Conservation (phyloP, 2,888 invertebrate genomes). For the Mythimna vitellina region DNA sequence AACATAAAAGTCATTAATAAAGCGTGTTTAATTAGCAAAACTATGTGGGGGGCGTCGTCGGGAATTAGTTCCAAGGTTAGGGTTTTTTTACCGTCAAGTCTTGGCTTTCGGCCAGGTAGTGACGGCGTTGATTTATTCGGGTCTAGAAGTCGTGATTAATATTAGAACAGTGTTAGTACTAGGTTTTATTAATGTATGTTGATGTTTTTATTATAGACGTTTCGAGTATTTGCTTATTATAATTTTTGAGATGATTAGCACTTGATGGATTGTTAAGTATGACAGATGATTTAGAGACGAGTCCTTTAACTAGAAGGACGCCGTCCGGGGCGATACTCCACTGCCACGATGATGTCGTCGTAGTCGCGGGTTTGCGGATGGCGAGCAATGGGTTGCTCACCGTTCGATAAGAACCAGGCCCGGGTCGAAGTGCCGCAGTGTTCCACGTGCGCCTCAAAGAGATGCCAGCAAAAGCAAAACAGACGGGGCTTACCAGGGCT, state of each 20-base stretch:
- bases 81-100: constrained; percentile 68
- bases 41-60: constrained; percentile 61
- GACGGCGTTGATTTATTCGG: constrained; percentile 79
- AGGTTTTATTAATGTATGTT: constrained; percentile 28
- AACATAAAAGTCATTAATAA: constrained; percentile 61
- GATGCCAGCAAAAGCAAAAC: no score
- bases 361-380: no score
- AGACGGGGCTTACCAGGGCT: no score
- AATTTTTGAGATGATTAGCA: constrained; percentile 8
- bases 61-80: constrained; percentile 72
- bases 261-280: neutral
- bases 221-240: constrained; percentile 5
- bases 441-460: no score
- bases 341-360: no score
- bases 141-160: constrained; percentile 56
- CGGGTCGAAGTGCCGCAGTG: no score
- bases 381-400: no score
- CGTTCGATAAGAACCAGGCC: no score
- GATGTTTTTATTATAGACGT: constrained; percentile 42
- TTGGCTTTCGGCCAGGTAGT: constrained; percentile 79
- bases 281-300: neutral
- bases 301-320: neutral
- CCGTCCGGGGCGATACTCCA: no score
- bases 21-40: constrained; percentile 59
- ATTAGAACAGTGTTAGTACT: constrained; percentile 39